These are phyloP conservation scores for Syrmaticus mikado DNA, from an alignment of 2,113 vertebrate species.

Conservation along the genomic window DNA sequence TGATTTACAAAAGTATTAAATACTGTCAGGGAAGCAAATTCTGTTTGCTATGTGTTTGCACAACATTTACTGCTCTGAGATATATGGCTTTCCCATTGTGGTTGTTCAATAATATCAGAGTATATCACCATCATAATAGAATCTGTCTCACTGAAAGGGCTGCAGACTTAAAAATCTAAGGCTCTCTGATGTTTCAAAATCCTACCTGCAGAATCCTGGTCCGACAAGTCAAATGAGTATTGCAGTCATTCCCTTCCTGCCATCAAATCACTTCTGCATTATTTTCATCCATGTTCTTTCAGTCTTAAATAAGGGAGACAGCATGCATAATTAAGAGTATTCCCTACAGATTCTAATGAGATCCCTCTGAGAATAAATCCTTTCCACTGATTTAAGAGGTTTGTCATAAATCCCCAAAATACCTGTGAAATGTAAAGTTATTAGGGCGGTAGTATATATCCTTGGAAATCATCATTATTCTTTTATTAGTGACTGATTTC, in stretches of 20 bases:
- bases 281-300: not conserved
- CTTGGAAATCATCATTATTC: not conserved
- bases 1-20: not conserved
- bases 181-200: not conserved
- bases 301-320: not conserved
- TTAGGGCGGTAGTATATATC: not conserved
- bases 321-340: not conserved
- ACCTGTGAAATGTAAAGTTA: not conserved
- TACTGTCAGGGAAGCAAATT: not conserved
- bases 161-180: not conserved
- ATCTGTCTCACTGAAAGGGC: not conserved
- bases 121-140: not conserved
- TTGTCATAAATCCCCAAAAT: not conserved
- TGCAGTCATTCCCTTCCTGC: accelerated
- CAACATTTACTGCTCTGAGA: not conserved
- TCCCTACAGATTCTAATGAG: not conserved
- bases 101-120: not conserved
- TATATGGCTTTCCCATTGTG: not conserved
- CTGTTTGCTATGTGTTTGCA: not conserved
- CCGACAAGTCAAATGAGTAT: not conserved
- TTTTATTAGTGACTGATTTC: not conserved
- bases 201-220: not conserved
- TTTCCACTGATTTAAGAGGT: not conserved
- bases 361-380: not conserved
- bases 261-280: not conserved